These are phyloP conservation scores for Ceriagrion tenellum DNA, from an alignment of 2,888 invertebrate species.

Conservation along the genomic window DNA sequence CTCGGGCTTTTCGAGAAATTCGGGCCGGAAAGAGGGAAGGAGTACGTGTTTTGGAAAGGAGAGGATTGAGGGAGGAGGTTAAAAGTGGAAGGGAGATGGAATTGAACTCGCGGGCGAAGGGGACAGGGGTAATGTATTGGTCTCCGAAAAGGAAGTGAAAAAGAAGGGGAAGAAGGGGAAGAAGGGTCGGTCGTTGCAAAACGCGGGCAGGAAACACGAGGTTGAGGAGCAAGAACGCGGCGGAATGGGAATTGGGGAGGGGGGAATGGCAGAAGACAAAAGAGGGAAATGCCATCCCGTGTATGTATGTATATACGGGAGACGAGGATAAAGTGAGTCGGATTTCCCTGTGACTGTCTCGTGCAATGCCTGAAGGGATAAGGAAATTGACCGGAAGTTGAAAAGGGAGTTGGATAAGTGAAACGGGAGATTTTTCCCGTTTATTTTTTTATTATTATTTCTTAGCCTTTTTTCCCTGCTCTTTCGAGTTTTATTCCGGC, in stretches of 20 bases:
- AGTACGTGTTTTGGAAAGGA: neutral
- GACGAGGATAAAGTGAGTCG: conserved; percentile 27
- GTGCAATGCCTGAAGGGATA: conserved; percentile 41
- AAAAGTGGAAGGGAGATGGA: neutral
- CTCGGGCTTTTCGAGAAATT: neutral
- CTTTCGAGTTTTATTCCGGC: neutral
- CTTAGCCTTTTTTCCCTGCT: neutral
- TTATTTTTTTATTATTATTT: neutral
- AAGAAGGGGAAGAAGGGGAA: neutral
- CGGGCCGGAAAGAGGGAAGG: neutral
- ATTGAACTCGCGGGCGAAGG: neutral
- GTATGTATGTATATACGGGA: neutral
- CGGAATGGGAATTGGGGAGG: neutral
- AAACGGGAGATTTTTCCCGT: conserved; percentile 20
- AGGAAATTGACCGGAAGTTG: conserved; percentile 52
- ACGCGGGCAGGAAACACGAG: neutral
- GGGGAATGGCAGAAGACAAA: neutral
- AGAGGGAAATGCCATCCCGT: conserved; percentile 1
- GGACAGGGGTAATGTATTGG: conserved; percentile 3
- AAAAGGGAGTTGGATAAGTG: neutral
- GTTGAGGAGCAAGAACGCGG: neutral
- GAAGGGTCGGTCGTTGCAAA: too few relatives aligned
- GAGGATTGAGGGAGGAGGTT: too few relatives aligned
- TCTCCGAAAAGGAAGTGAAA: neutral
- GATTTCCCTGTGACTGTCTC: conserved; percentile 44